Conservation (phyloP, 2,888 invertebrate genomes). For the Harpalus rubripes region DNA sequence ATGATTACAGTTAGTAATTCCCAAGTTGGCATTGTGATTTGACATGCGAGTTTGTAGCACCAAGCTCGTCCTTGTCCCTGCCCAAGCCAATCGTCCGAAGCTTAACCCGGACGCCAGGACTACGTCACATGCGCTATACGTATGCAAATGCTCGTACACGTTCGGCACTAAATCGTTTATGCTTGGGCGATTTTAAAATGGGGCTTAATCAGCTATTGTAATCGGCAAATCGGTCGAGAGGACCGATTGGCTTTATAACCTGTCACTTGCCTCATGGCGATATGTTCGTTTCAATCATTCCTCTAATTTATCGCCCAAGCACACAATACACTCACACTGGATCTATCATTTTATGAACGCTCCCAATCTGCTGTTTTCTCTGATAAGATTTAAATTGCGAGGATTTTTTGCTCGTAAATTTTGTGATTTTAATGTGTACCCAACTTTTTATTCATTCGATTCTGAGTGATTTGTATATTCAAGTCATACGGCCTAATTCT, state of each 20-base stretch:
- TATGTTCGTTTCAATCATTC: slow-evolving; percentile 59
- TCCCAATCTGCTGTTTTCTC: slow-evolving; percentile 38
- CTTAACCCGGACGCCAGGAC: slow-evolving; percentile 1
- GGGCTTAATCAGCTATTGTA: slow-evolving; percentile 72
- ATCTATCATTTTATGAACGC: slow-evolving; percentile 51
- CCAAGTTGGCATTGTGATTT: too few relatives aligned
- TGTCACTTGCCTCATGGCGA: slow-evolving; percentile 68
- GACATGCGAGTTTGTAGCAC: neutral
- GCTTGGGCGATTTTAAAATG: slow-evolving; percentile 72
- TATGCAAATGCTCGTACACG: slow-evolving; percentile 71
- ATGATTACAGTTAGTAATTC: too few relatives aligned
- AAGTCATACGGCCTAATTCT: too few relatives aligned
- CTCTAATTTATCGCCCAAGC: slow-evolving; percentile 56
- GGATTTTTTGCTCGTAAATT: slow-evolving; percentile 50
- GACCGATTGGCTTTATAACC: slow-evolving; percentile 70
- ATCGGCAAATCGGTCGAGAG: slow-evolving; percentile 71
- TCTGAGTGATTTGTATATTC: slow-evolving; percentile 45
- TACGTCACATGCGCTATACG: slow-evolving; percentile 33
- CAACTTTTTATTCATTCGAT: slow-evolving; percentile 36
- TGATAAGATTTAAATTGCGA: slow-evolving; percentile 63
- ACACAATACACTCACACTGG: slow-evolving; percentile 25
- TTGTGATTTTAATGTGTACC: slow-evolving; percentile 34
- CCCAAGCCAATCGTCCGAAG: slow-evolving; percentile 25
- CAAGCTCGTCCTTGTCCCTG: neutral
- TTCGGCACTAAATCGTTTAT: slow-evolving; percentile 71